Evolutionary conservation across 2,888 invertebrate species (phyloP), one percentile per base, ranked within the genome.

Genomic region (Harpagoxenus sublaevis): DNA sequence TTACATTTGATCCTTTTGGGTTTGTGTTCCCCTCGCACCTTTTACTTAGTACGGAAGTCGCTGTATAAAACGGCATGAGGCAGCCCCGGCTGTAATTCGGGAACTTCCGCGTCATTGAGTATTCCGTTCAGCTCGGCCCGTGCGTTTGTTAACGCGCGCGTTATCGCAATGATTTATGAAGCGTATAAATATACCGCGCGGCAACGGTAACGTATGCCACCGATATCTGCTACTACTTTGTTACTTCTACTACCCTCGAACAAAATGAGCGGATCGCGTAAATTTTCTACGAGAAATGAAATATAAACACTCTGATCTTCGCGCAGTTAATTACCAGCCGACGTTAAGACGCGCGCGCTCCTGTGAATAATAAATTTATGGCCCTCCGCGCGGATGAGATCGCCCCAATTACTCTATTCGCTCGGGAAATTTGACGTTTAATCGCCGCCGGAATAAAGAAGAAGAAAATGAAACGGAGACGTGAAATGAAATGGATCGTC

Each of bases 1-100:
- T 94, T 92, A 92, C 89, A 86, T 91, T 92, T 93, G 92, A 93
- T 94, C 94, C 93, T 92, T 89, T 85, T 88, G 91, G 91, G 91
- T 88, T 90, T 89, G 91, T 88, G 88, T 85, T 70, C 85, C 86
- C 86, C 89, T 84, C 86, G 86, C 86, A 66, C 77, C 79, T 86
- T 86, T 87, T 74, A 68, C 89, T 62, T 77, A 70, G 68, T 66
- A 82, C 77, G 85, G 75, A 68, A 73, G 81, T 78, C 70, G 53
- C 35, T 23, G 48, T 12, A 53, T 18, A 55, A 74, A 57, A 68
- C 55, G 60, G 84, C 62, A 48, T 31, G 79, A 31, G 53, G n/a
- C 28, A 12, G 60, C 23, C 48, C 23, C 48, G 23, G 2, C n/a
- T 23, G 45, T 70, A 57, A 45, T 57, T 71, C 79, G 71, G 79